phyloP scores from a whole-genome alignment of 1,140 invertebrate genomes.

The Diachasmimorpha longicaudata region DNA sequence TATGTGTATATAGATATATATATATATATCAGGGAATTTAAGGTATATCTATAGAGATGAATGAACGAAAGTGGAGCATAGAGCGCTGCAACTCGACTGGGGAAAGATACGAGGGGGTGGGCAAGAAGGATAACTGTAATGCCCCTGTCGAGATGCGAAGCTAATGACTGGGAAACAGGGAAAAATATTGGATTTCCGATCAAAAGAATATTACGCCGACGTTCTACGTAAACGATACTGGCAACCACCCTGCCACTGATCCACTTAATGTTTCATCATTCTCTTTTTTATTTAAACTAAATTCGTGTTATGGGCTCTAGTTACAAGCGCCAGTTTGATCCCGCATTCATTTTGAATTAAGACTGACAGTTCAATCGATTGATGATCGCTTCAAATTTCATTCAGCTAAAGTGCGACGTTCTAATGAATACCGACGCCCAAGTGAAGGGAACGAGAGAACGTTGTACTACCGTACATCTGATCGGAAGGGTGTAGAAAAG shows the following conservation, averaged over 20 bases:
- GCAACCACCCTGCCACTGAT: background rate
- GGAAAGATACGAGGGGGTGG: background rate
- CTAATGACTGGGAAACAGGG: conserved; percentile 30
- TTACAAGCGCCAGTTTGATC: background rate
- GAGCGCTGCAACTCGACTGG: background rate
- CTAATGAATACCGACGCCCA: too few relatives aligned
- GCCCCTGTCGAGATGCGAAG: conserved; percentile 21
- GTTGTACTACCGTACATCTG: too few relatives aligned
- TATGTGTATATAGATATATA: too few relatives aligned
- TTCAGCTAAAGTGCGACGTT: background rate
- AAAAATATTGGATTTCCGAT: conserved; percentile 42
- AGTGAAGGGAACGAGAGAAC: background rate
- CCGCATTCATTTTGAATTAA: background rate
- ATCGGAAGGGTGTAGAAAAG: too few relatives aligned
- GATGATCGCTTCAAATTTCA: background rate
- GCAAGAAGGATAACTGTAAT: background rate
- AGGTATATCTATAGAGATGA: background rate
- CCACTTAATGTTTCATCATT: conserved; percentile 1
- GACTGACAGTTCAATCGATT: background rate
- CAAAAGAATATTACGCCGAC: conserved; percentile 41
- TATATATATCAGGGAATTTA: background rate
- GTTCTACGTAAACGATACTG: background rate
- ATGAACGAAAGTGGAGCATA: background rate
- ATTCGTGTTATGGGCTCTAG: too few relatives aligned
- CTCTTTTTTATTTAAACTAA: background rate